Evolutionary conservation across 2,888 invertebrate genomes (phyloP).

Genomic region (Quadroppia sp.): DNA sequence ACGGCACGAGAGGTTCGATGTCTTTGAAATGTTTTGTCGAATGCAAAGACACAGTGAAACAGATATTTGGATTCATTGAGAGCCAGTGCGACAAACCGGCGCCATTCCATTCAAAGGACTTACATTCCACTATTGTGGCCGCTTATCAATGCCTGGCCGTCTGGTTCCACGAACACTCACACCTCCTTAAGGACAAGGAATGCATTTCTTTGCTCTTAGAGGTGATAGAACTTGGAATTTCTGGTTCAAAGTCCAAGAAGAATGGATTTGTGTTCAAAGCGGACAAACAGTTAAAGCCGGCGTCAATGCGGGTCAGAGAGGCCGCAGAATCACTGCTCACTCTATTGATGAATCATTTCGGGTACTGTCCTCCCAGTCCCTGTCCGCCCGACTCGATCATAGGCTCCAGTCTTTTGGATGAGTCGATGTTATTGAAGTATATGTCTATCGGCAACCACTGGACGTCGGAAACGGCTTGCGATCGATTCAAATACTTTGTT

Average conservation of each 20-base stretch:
- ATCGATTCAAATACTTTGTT: conserved; percentile 75
- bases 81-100: conserved; percentile 92
- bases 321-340: conserved; percentile 75
- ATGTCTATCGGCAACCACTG: conserved; percentile 59
- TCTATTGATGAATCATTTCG: conserved; percentile 51
- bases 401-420: conserved; percentile 76
- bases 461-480: conserved; percentile 61
- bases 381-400: conserved; percentile 72
- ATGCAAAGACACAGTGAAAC: conserved; percentile 87
- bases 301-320: conserved; percentile 94
- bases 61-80: conserved; percentile 96
- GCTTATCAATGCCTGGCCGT: conserved; percentile 60
- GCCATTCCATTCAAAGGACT: conserved; percentile 85
- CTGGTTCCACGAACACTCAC: conserved; percentile 88
- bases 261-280: conserved; percentile 66
- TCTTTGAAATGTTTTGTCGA: conserved; percentile 55
- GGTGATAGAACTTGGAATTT: conserved; percentile 94
- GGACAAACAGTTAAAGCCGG: conserved; percentile 92
- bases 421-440: conserved; percentile 72
- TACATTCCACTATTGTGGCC: conserved; percentile 80
- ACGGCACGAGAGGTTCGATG: not conserved
- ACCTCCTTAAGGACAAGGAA: conserved; percentile 81
- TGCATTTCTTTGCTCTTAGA: conserved; percentile 89
- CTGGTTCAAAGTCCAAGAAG: conserved; percentile 74
- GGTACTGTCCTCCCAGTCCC: conserved; percentile 71